Evolutionary conservation across 2,888 invertebrate species (phyloP).

Genomic region (Leptinotarsa rubiginosa): DNA sequence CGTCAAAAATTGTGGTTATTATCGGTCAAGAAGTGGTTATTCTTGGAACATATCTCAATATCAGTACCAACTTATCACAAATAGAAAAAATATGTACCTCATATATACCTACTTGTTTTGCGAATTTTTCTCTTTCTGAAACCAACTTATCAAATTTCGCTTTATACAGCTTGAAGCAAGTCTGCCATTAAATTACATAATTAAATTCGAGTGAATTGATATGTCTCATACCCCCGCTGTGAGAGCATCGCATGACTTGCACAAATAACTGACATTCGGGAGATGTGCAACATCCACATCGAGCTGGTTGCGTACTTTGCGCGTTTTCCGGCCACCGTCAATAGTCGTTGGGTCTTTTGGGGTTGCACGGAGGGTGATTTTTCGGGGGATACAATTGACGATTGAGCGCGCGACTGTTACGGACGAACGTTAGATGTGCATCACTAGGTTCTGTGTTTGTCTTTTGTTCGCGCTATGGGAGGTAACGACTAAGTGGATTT

Average conservation of each 20-base stretch:
- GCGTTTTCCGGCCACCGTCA: constrained; percentile 47
- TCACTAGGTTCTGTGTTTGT: constrained; percentile 41
- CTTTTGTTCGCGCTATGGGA: constrained; percentile 37
- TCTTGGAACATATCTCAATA: too few relatives aligned
- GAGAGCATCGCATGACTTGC: constrained; percentile 24
- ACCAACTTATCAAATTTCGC: not conserved
- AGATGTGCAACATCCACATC: constrained; percentile 25
- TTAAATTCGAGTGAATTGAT: constrained; percentile 17
- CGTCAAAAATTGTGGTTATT: too few relatives aligned
- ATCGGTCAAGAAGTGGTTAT: too few relatives aligned
- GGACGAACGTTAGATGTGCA: constrained; percentile 49
- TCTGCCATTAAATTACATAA: constrained; percentile 2
- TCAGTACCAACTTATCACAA: too few relatives aligned
- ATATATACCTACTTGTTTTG: too few relatives aligned
- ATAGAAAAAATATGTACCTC: too few relatives aligned
- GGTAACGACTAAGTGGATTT: constrained; percentile 41
- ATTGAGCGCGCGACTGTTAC: constrained; percentile 45
- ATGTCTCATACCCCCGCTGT: constrained; percentile 19
- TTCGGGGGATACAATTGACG: constrained; percentile 49
- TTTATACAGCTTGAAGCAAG: not conserved
- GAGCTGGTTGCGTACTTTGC: constrained; percentile 33
- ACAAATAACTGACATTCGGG: constrained; percentile 23
- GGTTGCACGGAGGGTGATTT: constrained; percentile 60
- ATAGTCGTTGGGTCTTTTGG: constrained; percentile 52
- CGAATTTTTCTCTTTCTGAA: too few relatives aligned